Base-by-base conservation (phyloP, 2,888 invertebrate species). In the Drosophila pseudotalamancana region DNA sequence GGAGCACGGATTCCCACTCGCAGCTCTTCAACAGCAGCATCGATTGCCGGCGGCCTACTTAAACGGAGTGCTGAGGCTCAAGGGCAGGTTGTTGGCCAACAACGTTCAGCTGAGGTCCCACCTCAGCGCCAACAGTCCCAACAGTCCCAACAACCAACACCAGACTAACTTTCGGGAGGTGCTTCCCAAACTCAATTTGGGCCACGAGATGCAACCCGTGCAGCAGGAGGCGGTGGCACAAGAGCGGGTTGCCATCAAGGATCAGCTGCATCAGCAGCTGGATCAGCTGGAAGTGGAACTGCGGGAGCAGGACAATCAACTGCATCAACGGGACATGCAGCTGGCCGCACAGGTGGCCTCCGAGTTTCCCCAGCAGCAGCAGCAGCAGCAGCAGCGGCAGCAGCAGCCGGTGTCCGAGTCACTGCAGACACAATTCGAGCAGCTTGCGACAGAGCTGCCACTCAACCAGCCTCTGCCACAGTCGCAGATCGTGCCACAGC, bases 21-120 rank as follows among this genome's bases (percentile, higher is more conserved):
- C 29, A 3, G 23, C 2, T 34, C n/a, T 37, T 2, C 27, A 11
- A 6, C 3, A 43, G 9, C 60, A 45, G 16, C 39, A 45, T 2
- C 59, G 31, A 2, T 23, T 77, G 19, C 31, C 68, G 6, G 18
- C 66, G 0, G 75, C 51, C n/a, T 87, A 84, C 27, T 48, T 86
- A 4, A 77, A 80, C 34, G 86, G 86, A n/a, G 2, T 81, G 29
- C 62, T 86, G 2, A 77, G 55, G 6, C 54, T 86, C 11, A 86
- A 86, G 60, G 45, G 77, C 6, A 64, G 71, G 4, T 48, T 86
- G 19, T 31, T 77, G 39, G 18, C 66, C 31, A 75, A 51, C 45
- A 67, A 29, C 31, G 23, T 37, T n/a, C 50, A 46, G 35, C 0
- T 25, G 0, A 9, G 31, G 0, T 16, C 39, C 6, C 37, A 43